Evolutionary conservation across 2,113 vertebrate species (phyloP).

Genomic region (Pelobates fuscus): DNA sequence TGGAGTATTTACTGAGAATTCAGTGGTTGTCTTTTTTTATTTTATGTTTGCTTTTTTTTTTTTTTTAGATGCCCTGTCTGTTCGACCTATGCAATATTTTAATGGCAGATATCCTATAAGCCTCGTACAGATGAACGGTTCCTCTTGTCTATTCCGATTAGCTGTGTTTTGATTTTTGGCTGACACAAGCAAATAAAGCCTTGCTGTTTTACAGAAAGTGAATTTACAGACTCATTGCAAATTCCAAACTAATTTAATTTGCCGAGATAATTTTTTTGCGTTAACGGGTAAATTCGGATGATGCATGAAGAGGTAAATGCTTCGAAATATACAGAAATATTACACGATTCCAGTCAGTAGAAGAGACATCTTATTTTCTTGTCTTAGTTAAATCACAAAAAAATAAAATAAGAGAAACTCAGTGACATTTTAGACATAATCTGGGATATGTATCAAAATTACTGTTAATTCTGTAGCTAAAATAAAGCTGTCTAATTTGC

Average conservation of each 20-base stretch:
- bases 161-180: not conserved
- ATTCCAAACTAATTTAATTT: not conserved
- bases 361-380: not conserved
- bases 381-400: not conserved
- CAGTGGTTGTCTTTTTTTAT: no score
- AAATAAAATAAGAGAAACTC: not conserved
- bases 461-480: not conserved
- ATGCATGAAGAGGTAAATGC: not conserved
- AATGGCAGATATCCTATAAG: no score
- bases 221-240: not conserved
- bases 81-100: no score
- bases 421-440: not conserved
- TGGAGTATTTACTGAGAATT: no score
- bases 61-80: no score
- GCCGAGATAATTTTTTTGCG: not conserved
- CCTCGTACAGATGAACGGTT: not conserved
- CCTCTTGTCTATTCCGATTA: not conserved
- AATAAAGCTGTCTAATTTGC: not conserved
- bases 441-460: constrained; percentile 5
- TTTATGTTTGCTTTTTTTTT: no score
- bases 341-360: not conserved
- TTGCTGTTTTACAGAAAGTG: not conserved
- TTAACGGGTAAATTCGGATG: not conserved
- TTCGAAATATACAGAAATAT: not conserved
- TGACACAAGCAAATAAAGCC: not conserved